These are phyloP conservation scores for Potamarius usumacintae DNA, from an alignment of 2,113 vertebrate species.

Conservation along the genomic window DNA sequence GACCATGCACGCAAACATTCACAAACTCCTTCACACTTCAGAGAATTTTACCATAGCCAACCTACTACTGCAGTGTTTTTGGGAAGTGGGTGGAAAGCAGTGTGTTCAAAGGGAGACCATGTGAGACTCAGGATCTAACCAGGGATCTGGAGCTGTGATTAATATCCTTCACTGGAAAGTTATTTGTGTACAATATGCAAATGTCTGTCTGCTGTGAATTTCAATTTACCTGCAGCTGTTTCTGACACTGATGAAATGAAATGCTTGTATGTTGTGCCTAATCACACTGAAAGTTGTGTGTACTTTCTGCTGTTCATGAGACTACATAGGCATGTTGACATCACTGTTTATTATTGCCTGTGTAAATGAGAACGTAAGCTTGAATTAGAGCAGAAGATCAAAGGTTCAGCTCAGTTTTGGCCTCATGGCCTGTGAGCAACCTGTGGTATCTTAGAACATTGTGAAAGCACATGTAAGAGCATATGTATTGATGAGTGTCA, in stretches of 20 bases:
- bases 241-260: not conserved
- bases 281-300: not conserved
- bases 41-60: not conserved
- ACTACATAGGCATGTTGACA: not conserved
- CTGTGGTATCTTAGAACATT: not conserved
- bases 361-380: not conserved
- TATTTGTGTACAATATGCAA: not conserved
- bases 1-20: not conserved
- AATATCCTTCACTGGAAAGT: not conserved
- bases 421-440: not conserved
- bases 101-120: not conserved
- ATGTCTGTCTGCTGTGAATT: not conserved
- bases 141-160: not conserved
- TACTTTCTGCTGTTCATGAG: not conserved
- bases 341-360: constrained; percentile 16
- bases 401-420: not conserved
- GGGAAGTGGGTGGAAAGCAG: not conserved
- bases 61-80: not conserved
- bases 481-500: not conserved
- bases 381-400: not conserved
- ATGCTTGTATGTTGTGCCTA: not conserved
- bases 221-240: not conserved
- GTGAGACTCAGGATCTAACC: not conserved
- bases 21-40: not conserved
- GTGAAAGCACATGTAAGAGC: not conserved